Evolutionary conservation across 1,140 invertebrate genomes (phyloP).

Genomic region (Penaeus chinensis): DNA sequence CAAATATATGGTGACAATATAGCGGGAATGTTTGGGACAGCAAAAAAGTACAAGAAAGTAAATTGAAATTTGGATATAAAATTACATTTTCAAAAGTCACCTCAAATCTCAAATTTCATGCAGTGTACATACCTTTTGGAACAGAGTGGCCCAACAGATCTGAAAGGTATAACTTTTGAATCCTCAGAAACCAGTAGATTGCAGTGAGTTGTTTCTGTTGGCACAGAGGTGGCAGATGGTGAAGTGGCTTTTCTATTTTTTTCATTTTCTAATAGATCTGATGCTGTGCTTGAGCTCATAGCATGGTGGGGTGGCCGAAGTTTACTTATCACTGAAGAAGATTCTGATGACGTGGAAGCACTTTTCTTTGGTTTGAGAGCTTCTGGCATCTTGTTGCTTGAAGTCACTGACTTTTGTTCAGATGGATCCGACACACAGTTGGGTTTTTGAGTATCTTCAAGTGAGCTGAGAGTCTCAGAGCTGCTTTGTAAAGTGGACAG

Average conservation of each 20-base stretch:
- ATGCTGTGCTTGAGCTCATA: slow-evolving; percentile 20
- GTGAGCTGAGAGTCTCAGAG: background rate
- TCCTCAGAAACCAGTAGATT: too few relatives aligned
- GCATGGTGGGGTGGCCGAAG: slow-evolving; percentile 33
- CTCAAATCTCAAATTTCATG: background rate
- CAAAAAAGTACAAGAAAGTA: slow-evolving; percentile 1
- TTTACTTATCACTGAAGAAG: slow-evolving; percentile 10
- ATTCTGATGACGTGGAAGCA: background rate
- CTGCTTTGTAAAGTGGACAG: background rate
- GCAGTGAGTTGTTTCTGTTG: background rate
- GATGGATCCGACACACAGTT: background rate
- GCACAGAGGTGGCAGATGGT: background rate
- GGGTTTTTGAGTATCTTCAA: too few relatives aligned
- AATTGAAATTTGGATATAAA: background rate
- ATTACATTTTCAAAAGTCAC: background rate
- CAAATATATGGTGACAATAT: too few relatives aligned
- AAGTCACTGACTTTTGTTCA: background rate
- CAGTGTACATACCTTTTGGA: slow-evolving; percentile 29
- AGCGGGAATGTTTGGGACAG: background rate
- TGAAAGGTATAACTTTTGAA: slow-evolving; percentile 21
- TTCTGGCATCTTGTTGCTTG: background rate
- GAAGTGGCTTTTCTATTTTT: background rate
- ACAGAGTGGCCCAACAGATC: slow-evolving; percentile 19
- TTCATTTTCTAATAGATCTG: background rate
- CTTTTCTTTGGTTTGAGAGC: too few relatives aligned